Percentiles rank a stretch among this genome's conserved stretches.
Conservation (phyloP, 1,140 invertebrate genomes). For the Ips typographus region DNA sequence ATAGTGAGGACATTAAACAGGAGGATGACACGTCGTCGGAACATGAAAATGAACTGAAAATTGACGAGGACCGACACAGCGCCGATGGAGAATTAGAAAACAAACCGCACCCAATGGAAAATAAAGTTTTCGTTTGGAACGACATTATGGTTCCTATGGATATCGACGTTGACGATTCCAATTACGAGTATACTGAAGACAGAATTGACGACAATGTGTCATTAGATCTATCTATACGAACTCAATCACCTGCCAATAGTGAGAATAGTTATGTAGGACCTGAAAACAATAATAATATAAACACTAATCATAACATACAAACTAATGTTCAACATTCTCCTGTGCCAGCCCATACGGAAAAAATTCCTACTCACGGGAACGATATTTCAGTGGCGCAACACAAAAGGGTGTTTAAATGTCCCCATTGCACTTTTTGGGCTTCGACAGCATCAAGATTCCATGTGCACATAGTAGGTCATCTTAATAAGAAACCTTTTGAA, state of each 20-base stretch:
- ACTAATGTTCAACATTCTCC: slow-evolving; percentile 29
- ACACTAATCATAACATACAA: slow-evolving; percentile 18
- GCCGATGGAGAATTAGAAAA: slow-evolving; percentile 48
- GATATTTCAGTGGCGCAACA: slow-evolving; percentile 51
- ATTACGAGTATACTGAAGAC: slow-evolving; percentile 47
- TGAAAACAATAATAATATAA: slow-evolving; percentile 29
- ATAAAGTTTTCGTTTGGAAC: slow-evolving; percentile 76
- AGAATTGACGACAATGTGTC: slow-evolving; percentile 47
- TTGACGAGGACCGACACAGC: slow-evolving; percentile 44
- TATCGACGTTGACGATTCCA: slow-evolving; percentile 51
- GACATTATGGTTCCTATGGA: slow-evolving; percentile 54
- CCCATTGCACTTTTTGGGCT: slow-evolving; percentile 87
- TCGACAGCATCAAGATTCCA: slow-evolving; percentile 89
- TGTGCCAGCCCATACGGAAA: slow-evolving; percentile 40
- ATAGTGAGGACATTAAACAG: slow-evolving; percentile 22
- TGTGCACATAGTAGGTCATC: slow-evolving; percentile 88
- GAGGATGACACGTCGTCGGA: slow-evolving; percentile 37
- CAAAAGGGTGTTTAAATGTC: slow-evolving; percentile 78
- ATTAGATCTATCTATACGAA: slow-evolving; percentile 46
- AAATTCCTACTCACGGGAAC: slow-evolving; percentile 52
- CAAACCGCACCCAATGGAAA: slow-evolving; percentile 70
- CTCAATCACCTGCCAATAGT: slow-evolving; percentile 47
- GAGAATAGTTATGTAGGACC: slow-evolving; percentile 45
- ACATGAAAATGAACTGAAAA: slow-evolving; percentile 50
- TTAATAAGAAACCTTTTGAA: slow-evolving; percentile 92